Percentiles rank a stretch among this genome's conserved stretches.
These are phyloP conservation scores for Labrus mixtus DNA, from an alignment of 2,113 vertebrate genomes.

Conservation along the genomic window DNA sequence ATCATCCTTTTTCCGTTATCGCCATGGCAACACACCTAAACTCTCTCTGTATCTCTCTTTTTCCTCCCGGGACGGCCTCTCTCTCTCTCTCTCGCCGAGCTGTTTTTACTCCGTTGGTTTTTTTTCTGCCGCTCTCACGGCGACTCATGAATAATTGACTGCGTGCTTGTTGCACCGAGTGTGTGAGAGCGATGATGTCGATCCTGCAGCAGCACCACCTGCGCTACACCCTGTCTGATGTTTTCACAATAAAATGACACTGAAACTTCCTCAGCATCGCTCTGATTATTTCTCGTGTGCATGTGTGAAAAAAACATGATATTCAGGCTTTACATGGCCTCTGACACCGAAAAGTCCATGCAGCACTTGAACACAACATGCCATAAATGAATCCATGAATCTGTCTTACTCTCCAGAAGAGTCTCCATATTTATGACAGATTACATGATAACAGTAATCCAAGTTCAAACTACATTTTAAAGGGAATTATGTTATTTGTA, in stretches of 20 bases:
- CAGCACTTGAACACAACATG: conserved; percentile 4
- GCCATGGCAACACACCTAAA: conserved; percentile 61
- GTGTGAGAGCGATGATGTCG: conserved; percentile 25
- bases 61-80: conserved; percentile 28
- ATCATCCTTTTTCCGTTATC: conserved; percentile 22
- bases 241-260: conserved; percentile 76
- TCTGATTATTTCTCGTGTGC: conserved; percentile 3
- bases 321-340: background rate
- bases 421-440: background rate
- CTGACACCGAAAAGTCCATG: background rate
- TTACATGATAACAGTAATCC: background rate
- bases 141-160: conserved; percentile 53
- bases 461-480: background rate
- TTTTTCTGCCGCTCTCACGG: conserved; percentile 23
- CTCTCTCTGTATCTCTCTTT: conserved; percentile 3
- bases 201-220: conserved; percentile 31
- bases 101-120: conserved; percentile 21
- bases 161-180: conserved; percentile 32
- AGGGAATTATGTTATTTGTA: background rate
- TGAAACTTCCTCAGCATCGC: conserved; percentile 37
- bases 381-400: background rate
- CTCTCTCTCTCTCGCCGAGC: background rate
- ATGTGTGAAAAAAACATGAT: background rate
- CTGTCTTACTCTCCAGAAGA: background rate
- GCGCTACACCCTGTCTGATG: conserved; percentile 60